These are phyloP conservation scores for Odontamblyopus lacepedii DNA, from an alignment of 2,797 vertebrate genomes.

Conservation along the genomic window DNA sequence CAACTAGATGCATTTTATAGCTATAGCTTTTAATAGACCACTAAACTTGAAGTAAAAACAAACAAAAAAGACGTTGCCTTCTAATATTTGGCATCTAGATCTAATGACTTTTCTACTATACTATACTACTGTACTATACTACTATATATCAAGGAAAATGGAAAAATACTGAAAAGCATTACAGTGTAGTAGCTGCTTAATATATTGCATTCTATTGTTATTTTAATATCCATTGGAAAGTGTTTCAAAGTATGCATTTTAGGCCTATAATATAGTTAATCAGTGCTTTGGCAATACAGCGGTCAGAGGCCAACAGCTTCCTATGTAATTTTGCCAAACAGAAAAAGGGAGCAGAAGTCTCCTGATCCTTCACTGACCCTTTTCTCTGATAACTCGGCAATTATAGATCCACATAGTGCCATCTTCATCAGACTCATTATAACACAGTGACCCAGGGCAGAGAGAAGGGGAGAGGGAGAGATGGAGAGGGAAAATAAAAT, in stretches of 20 bases:
- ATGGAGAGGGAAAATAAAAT: no score
- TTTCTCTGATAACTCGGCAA: slow-evolving; percentile 37
- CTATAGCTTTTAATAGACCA: background rate
- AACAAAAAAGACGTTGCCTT: background rate
- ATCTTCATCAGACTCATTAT: slow-evolving; percentile 56
- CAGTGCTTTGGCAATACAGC: background rate
- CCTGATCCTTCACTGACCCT: slow-evolving; percentile 28
- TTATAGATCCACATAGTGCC: slow-evolving; percentile 31
- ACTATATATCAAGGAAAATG: no score
- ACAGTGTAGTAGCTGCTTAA: background rate
- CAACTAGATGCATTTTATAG: background rate
- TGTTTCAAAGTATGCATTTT: background rate
- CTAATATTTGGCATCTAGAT: background rate
- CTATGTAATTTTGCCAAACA: slow-evolving; percentile 1
- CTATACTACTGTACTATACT: no score
- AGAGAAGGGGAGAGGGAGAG: background rate
- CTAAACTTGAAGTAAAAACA: background rate
- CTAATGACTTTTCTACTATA: background rate
- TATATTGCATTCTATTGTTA: background rate
- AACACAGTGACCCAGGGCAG: slow-evolving; percentile 46
- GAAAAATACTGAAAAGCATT: background rate
- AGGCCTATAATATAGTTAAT: background rate
- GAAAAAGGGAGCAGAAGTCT: slow-evolving; percentile 8
- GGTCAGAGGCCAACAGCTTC: background rate
- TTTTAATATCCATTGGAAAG: background rate